A percentile compares a stretch with the other conserved stretches of the same genome.
Conservation (phyloP, 1,140 invertebrate species). For the Delia radicum region DNA sequence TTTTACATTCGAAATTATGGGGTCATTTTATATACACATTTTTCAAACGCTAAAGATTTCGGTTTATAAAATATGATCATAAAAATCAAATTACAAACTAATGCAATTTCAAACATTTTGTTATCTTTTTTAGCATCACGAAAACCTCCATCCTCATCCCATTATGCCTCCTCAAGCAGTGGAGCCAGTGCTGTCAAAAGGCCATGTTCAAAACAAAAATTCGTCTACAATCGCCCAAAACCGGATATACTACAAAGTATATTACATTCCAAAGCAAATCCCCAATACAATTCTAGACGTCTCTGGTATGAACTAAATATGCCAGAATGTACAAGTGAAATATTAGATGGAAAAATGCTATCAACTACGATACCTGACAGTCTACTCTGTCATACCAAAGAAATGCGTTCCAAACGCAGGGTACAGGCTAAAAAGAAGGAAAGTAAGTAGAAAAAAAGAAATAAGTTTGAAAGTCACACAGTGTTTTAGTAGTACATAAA, state of each 20-base stretch:
- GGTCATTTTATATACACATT: too few relatives aligned
- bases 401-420: conserved; percentile 25
- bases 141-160: background rate
- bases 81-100: too few relatives aligned
- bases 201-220: conserved; percentile 41
- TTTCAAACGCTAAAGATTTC: too few relatives aligned
- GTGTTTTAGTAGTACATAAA: background rate
- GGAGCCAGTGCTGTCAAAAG: conserved; percentile 3
- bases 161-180: background rate
- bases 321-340: conserved; percentile 46
- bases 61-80: too few relatives aligned
- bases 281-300: conserved; percentile 46
- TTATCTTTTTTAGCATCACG: background rate
- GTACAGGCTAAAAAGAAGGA: conserved; percentile 26
- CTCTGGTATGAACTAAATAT: conserved; percentile 54
- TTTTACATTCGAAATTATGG: too few relatives aligned
- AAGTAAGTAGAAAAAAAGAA: conserved; percentile 24
- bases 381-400: conserved; percentile 34
- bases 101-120: background rate
- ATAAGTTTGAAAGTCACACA: too few relatives aligned
- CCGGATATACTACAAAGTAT: conserved; percentile 48
- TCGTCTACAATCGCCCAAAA: conserved; percentile 47
- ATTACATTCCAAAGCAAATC: conserved; percentile 48
- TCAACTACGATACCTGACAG: conserved; percentile 45
- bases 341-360: conserved; percentile 46